A percentile compares a stretch with the other conserved stretches of the same genome.
Evolutionary conservation across 2,888 invertebrate genomes (phyloP).

Genomic region (Argyresthia albistria): DNA sequence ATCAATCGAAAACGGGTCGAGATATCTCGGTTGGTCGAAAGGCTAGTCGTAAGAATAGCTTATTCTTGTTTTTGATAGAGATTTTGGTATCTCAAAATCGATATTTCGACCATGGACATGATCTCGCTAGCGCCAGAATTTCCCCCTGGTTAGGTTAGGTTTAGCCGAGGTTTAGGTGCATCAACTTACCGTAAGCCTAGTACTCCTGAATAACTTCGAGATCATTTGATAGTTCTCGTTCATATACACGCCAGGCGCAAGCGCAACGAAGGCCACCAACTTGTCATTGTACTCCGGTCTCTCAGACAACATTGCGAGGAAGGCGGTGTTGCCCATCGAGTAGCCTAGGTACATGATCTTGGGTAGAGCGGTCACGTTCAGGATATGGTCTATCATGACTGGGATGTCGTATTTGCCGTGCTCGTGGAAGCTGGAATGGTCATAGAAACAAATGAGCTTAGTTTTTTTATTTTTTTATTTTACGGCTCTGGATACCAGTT

Average conservation of each 20-base stretch:
- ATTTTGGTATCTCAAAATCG: too few relatives aligned
- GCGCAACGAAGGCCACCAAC: conserved; percentile 56
- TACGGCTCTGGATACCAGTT: too few relatives aligned
- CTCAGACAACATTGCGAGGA: conserved; percentile 68
- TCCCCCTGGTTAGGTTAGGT: too few relatives aligned
- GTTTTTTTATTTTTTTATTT: too few relatives aligned
- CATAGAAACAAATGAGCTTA: background rate
- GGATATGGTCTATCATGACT: conserved; percentile 65
- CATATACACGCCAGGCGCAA: conserved; percentile 69
- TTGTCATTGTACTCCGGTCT: conserved; percentile 69
- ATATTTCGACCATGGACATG: too few relatives aligned
- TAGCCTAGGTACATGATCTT: conserved; percentile 70
- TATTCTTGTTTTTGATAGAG: too few relatives aligned
- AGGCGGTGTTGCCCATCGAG: conserved; percentile 72
- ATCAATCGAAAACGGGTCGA: too few relatives aligned
- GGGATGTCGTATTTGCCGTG: conserved; percentile 72
- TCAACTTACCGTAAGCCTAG: conserved; percentile 36
- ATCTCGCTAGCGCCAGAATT: too few relatives aligned
- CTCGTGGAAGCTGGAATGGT: conserved; percentile 65
- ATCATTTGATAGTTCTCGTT: conserved; percentile 31
- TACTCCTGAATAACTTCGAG: conserved; percentile 25
- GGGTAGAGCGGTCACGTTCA: conserved; percentile 44
- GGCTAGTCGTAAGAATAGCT: too few relatives aligned
- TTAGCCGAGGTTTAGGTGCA: too few relatives aligned
- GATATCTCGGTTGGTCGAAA: too few relatives aligned